Base-by-base conservation (phyloP, 2,113 vertebrate genomes). In the Oreochromis niloticus region DNA sequence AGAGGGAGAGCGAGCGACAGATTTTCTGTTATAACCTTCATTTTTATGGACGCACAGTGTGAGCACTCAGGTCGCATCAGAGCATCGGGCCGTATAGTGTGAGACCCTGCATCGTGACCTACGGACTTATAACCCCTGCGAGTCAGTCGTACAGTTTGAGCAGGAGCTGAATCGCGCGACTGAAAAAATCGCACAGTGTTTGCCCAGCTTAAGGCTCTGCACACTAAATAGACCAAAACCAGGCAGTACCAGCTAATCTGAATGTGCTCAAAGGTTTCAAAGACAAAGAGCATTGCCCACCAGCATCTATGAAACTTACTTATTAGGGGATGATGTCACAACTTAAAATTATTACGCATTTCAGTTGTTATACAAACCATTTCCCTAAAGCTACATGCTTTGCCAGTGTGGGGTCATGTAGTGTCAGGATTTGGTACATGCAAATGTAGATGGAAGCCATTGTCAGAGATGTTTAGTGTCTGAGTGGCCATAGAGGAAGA, bases 321-420 rank as follows among this genome's bases (percentile, higher is more conserved):
- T 22, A 68, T 41, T 63, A 36, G 7, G 17, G 59, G 10, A 2
- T 41, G 6, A 41, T 68, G 36, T 41, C 1, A 0, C 0, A 16
- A 71, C 66, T 71, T 24, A 43, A 24, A 14, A 41, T 13, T 41
- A 71, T 41, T 71, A 41, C 41, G 4, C 63, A 41, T 41, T 43
- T 71, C 39, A 43, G 3, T 43, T 71, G 41, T 73, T 73, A 73
- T 27, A 73, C 5, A 73, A 73, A 1, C 8, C 39, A 71, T 41
- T 71, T 24, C 39, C 39, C 39, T 71, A 43, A 24, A 43, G 27
- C 66, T 9, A 71, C 66, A 43, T 14, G 0, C 39, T 27, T 46
- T 71, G n/a, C 7, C 66, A 27, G 66, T 71, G 66, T 71, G n/a
- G 66, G 12, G 7, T 43, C 39, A 4, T 16, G 7, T 43, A 68